Percentiles rank a stretch among this genome's conserved stretches.
Conservation (phyloP, 2,888 invertebrate genomes). For the Lordiphosa andalusiaca region DNA sequence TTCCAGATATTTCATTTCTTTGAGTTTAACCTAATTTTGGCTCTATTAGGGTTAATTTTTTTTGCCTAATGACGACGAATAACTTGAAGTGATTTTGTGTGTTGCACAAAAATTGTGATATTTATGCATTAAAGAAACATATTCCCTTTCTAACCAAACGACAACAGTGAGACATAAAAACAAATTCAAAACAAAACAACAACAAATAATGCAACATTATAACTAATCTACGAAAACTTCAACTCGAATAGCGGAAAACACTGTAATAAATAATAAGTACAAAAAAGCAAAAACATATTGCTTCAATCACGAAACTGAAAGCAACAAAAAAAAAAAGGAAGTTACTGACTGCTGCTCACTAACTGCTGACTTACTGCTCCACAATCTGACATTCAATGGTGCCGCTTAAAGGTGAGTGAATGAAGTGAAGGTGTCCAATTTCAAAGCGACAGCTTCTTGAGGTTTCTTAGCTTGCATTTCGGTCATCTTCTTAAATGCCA, state of each 20-base stretch:
- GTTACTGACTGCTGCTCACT: constrained; percentile 29
- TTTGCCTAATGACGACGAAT: background rate
- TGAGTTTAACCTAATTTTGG: constrained; percentile 11
- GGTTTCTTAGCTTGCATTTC: constrained; percentile 5
- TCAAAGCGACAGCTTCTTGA: constrained; percentile 4
- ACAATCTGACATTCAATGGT: constrained; percentile 60
- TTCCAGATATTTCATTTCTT: constrained; percentile 1
- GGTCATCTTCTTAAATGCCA: constrained; percentile 28
- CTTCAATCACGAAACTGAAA: constrained; percentile 60
- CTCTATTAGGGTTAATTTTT: constrained; percentile 17
- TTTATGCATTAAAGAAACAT: constrained; percentile 46
- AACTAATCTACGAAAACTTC: constrained; percentile 46
- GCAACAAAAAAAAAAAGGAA: constrained; percentile 46
- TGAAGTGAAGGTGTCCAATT: constrained; percentile 14
- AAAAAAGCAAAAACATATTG: constrained; percentile 38
- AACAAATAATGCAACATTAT: constrained; percentile 53
- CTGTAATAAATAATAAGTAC: constrained; percentile 39
- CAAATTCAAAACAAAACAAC: constrained; percentile 15
- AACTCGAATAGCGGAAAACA: constrained; percentile 50
- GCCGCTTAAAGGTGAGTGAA: constrained; percentile 71
- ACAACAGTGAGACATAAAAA: constrained; percentile 43
- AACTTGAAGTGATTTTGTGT: constrained; percentile 58
- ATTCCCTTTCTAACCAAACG: constrained; percentile 36
- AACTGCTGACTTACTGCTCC: constrained; percentile 27
- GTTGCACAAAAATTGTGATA: constrained; percentile 46